Evolutionary conservation across 2,797 vertebrate species (phyloP), one percentile per base, ranked within the genome.

Genomic region (Coregonus suidteri): DNA sequence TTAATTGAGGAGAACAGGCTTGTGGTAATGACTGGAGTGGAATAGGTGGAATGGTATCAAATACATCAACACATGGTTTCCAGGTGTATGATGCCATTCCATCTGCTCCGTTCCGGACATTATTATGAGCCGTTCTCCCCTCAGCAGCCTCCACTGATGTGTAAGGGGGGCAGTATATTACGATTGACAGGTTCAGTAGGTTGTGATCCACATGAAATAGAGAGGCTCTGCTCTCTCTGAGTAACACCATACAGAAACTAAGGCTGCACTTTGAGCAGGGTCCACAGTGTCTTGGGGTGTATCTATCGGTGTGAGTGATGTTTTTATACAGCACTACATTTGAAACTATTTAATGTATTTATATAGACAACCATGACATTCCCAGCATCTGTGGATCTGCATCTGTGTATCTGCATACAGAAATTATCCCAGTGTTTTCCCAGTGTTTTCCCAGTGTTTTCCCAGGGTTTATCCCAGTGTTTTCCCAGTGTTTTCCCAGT

Each of bases 141-240:
- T 9, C 41, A 9, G 7, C 41, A 2, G 41, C 41, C 7, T 9
- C 41, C 7, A 2, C 41, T 41, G 41, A 2, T 41, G 9, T 53
- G 6, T 64, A 13, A 31, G 68, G 77, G 80, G 13, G 71, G 68
- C 15, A 16, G 1, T 11, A 18, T 53, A 71, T 25, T n/a, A 52
- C 73, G 85, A 85, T 25, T 81, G 86, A 75, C 77, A 68, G 76
- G 35, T 76, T 79, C 73, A 74, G 51, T 71, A 82, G 77, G 52
- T 7, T 31, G 73, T 6, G 69, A 75, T 81, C 20, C 68, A 25
- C 62, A 31, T 34, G 56, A 80, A 62, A 74, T 79, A 62, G 71
- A 82, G 51, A 64, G 41, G 67, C 35, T 30, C 16, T 35, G 3
- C 37, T 47, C 41, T 47, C 20, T 30, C 35, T 3, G n/a, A 30